Base-by-base conservation (phyloP, 64 coral and sea anemone genomes). In the Stichodactyla helianthus region DNA sequence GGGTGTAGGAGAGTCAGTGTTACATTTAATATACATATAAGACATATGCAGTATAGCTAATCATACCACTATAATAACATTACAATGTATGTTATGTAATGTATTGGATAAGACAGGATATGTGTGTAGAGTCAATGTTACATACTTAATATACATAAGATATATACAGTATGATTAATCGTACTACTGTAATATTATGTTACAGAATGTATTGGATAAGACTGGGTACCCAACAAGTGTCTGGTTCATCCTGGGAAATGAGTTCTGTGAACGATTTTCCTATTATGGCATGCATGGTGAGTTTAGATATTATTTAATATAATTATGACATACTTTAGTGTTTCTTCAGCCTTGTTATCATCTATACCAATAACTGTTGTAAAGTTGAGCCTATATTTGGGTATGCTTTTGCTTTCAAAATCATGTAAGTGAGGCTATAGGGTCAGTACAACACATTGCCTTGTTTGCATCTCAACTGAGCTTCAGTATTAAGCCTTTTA, bases 261-360 rank as follows among this genome's bases (percentile, higher is more conserved):
- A 99, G 88, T 92, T 99, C 65, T 99, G 97, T 91, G 97, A 99
- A 59, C 76, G 97, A 35, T 99, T 99, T 77, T 99, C 97, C 5
- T 99, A 99, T 50, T 99, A 99, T 93, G 97, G 97, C 53, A 99
- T 99, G 90, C 97, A 99, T 67, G 93, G 97, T 99, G 90, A 95
- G 90, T 85, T 62, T 52, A 4, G 14, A 52, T 5, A 56, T 13
- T 71, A 6, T 44, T 44, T 6, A 6, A 86, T 16, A 6, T 44
- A 7, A 18, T 13, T 16, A 35, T 65, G 26, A 0, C 12, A 86
- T 3, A 44, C 35, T 44, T 44, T 2, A 44, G 35, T 44, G 35
- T 44, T 44, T 44, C 1, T 44, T 44, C 35, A 44, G 4, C 35
- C 35, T 44, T 44, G 35, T 44, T n/a, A n/a, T 44, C 35, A 44